These are phyloP conservation scores for Nephila pilipes DNA, from an alignment of 1,140 invertebrate species.

Conservation along the genomic window DNA sequence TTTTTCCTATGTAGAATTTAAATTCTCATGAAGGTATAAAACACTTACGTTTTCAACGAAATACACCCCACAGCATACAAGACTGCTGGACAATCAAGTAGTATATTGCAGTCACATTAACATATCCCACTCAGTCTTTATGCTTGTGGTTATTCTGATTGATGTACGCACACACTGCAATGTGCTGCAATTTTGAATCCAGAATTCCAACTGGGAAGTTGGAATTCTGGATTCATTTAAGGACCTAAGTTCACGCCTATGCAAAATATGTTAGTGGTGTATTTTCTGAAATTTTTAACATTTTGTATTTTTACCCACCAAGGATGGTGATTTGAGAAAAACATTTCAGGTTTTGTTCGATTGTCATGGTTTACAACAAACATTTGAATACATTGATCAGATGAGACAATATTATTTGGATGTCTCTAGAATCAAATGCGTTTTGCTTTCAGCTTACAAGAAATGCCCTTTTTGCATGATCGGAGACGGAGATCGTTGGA, in stretches of 20 bases:
- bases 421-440: neutral
- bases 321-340: neutral
- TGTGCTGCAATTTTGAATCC: constrained; percentile 6
- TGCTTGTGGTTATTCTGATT: too few species aligned
- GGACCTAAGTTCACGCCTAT: neutral
- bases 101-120: too few species aligned
- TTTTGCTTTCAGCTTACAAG: constrained; percentile 12
- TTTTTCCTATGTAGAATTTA: too few species aligned
- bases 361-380: neutral
- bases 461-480: neutral
- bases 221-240: neutral
- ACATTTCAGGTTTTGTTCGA: constrained; percentile 60
- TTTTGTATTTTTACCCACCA: constrained; percentile 56
- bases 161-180: too few species aligned
- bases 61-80: too few species aligned
- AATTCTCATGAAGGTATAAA: too few species aligned
- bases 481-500: neutral
- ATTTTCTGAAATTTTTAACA: constrained; percentile 4
- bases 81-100: too few species aligned
- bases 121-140: too few species aligned
- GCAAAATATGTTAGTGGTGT: constrained; percentile 61
- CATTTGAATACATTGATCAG: constrained; percentile 1
- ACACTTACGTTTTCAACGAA: too few species aligned
- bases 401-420: constrained; percentile 46
- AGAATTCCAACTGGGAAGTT: neutral